Percentiles rank a stretch among this genome's conserved stretches.
phyloP scores from a whole-genome alignment of 2,113 vertebrate species.

The Maccullochella peelii region DNA sequence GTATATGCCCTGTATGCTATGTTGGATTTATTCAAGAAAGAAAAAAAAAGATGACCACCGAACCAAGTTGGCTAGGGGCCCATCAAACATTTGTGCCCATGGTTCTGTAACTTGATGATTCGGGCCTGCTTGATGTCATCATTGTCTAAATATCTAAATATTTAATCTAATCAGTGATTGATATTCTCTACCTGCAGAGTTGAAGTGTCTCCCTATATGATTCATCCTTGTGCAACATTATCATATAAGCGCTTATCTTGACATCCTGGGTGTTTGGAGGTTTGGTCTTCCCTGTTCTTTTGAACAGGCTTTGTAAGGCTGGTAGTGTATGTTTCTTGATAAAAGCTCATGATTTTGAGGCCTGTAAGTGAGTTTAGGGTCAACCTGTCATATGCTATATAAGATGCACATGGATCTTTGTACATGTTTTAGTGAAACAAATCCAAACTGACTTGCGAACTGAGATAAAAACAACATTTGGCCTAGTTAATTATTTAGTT shows the following conservation, averaged over 20 bases:
- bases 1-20: no score
- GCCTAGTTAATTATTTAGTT: not conserved
- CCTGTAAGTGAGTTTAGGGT: not conserved
- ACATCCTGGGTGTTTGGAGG: not conserved
- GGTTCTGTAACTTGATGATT: no score
- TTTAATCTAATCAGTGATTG: constrained; percentile 32
- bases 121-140: constrained; percentile 13
- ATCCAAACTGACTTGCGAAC: not conserved
- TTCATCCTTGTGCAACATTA: not conserved
- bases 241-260: not conserved
- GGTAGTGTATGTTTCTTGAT: not conserved
- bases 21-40: no score
- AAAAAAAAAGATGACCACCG: no score
- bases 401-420: not conserved
- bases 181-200: not conserved
- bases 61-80: no score
- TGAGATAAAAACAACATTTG: not conserved
- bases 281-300: not conserved
- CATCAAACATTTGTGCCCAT: no score
- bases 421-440: not conserved
- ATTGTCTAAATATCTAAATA: not conserved
- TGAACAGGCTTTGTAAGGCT: not conserved
- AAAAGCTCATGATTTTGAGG: not conserved
- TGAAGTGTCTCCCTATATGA: not conserved
- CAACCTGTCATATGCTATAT: not conserved